Base-by-base conservation (phyloP, 2,113 vertebrate genomes). In the Stigmatopora argus region DNA sequence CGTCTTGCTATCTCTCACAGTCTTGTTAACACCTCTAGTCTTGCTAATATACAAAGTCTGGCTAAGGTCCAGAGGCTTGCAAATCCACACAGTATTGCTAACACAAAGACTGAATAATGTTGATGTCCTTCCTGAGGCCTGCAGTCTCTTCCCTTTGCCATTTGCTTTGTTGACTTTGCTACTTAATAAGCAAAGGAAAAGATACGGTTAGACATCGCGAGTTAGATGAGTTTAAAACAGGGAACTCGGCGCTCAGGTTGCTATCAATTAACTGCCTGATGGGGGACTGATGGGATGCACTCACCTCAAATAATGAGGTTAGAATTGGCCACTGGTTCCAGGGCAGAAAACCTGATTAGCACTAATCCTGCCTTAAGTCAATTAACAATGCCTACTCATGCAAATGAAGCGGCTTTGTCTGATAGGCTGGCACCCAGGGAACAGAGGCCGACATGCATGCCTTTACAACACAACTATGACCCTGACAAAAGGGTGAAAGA, bases 251-350 rank as follows among this genome's bases (percentile, higher is more conserved):
- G 66, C 70, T 21, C 62, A 35, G 64, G 72, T 66, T 75, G 77
- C 77, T 83, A 83, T 86, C 87, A 90, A 90, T 89, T 87, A 87
- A 80, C 75, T 73, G 65, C 76, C 80, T 86, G 85, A 89, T 86
- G 78, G 66, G 71, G 77, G 72, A 68, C 87, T 88, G 89, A 87
- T 88, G 82, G 89, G 66, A 79, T 77, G 85, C 84, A 85, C 83
- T 78, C 82, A 83, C 88, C 88, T 92, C 85, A 87, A 88, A 89
- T 91, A 89, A 92, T 89, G 87, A 89, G 88, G 87, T 86, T 88
- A 87, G 81, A 77, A 88, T 79, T 84, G 81, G 83, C 82, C 83
- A 77, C 77, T 78, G 82, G 80, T 89, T 89, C 79, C 84, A 81
- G 84, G 81, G 85, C 84, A 88, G 81, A 81, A 82, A 88, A 82